Evolutionary conservation across 2,113 vertebrate species (phyloP).

Genomic region (Hydropotes inermis): DNA sequence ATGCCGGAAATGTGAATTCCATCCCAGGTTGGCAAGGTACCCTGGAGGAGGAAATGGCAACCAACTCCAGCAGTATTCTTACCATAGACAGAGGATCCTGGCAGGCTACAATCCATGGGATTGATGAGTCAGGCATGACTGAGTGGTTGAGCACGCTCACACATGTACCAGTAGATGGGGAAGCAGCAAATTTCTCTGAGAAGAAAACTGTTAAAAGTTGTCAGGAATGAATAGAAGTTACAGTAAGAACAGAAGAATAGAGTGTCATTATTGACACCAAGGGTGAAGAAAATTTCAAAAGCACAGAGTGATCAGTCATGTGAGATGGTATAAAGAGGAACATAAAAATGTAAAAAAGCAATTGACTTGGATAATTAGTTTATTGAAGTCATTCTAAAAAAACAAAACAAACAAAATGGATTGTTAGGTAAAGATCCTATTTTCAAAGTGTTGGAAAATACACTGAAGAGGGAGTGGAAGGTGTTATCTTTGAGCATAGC

Average conservation of each 20-base stretch:
- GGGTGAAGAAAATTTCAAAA: neutral
- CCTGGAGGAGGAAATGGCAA: neutral
- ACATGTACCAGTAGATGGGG: neutral
- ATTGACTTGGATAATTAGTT: neutral
- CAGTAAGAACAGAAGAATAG: neutral
- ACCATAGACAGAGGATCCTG: neutral
- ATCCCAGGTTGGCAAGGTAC: neutral
- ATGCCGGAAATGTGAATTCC: neutral
- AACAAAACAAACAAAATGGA: neutral
- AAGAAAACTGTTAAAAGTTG: neutral
- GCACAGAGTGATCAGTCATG: neutral
- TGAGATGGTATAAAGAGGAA: neutral
- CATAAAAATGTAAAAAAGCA: neutral
- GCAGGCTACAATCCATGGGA: neutral
- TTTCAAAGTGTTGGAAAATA: slow-evolving; percentile 28
- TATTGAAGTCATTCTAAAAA: neutral
- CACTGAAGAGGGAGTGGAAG: neutral
- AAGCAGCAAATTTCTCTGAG: neutral
- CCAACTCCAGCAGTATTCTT: neutral
- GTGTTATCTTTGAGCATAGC: neutral
- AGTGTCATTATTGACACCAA: neutral
- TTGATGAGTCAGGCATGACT: neutral
- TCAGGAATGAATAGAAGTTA: neutral
- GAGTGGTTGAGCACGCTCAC: neutral
- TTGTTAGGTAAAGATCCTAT: neutral